phyloP scores from a whole-genome alignment of 2,797 vertebrate species.

The Vireo griseus region DNA sequence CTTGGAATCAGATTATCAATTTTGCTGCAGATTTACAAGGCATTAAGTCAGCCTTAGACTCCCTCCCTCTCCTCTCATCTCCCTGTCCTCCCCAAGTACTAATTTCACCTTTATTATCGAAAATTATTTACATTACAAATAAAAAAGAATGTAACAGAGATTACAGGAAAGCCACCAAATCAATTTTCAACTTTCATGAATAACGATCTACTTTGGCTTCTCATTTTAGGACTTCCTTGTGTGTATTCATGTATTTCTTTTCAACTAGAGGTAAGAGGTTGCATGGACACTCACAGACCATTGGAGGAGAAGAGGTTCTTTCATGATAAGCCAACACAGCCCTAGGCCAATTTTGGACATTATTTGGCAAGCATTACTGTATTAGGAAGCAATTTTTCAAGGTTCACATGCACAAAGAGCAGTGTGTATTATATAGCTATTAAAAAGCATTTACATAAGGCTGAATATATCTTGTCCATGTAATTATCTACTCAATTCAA shows the following conservation, averaged over 20 bases:
- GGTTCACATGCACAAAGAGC: background rate
- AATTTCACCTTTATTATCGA: background rate
- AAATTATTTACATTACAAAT: background rate
- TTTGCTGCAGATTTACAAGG: background rate
- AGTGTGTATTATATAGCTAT: background rate
- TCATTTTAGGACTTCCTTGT: background rate
- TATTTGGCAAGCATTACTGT: background rate
- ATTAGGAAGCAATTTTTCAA: constrained; percentile 23
- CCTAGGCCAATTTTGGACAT: background rate
- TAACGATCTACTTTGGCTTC: background rate
- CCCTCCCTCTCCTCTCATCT: background rate
- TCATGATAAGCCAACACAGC: background rate
- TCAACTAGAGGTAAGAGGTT: background rate
- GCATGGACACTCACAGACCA: background rate
- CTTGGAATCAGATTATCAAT: background rate
- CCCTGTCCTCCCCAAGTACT: background rate
- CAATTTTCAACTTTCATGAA: background rate
- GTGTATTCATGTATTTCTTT: background rate
- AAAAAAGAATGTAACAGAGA: background rate
- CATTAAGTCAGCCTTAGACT: background rate
- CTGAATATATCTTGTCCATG: background rate
- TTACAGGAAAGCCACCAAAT: background rate
- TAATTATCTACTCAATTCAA: constrained; percentile 28
- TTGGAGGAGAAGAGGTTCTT: background rate
- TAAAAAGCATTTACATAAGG: constrained; percentile 21